These are phyloP conservation scores for Spermophilus dauricus DNA, from an alignment of 2,113 vertebrate species.

Conservation along the genomic window DNA sequence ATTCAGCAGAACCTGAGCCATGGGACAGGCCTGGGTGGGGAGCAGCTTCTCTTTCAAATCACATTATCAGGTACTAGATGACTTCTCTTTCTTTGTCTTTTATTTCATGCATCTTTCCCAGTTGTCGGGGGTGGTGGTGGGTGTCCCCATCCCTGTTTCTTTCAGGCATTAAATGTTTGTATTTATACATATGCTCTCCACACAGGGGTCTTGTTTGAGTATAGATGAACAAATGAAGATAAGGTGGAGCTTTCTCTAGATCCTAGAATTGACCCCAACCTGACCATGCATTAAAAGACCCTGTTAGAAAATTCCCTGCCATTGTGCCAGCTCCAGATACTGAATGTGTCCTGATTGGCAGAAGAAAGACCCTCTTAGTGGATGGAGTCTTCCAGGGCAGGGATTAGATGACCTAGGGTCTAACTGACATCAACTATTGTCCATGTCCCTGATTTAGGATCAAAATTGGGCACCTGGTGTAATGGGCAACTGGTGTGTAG, in stretches of 20 bases:
- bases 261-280: neutral
- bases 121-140: neutral
- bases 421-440: neutral
- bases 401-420: neutral
- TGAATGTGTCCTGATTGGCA: neutral
- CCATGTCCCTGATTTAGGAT: neutral
- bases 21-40: neutral
- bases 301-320: neutral
- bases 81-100: slow-evolving; percentile 56
- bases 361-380: neutral
- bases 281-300: neutral
- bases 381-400: neutral
- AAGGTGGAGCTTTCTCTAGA: neutral
- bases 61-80: neutral
- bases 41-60: neutral
- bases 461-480: fast-evolving
- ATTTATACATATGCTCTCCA: neutral
- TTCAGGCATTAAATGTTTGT: neutral
- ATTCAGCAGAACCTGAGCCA: neutral
- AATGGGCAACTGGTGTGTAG: neutral
- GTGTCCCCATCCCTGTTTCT: neutral
- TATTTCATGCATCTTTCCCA: neutral
- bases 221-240: neutral
- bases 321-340: neutral
- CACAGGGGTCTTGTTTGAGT: neutral